Evolutionary conservation across 2,113 vertebrate species (phyloP).

Genomic region (Sprattus sprattus): DNA sequence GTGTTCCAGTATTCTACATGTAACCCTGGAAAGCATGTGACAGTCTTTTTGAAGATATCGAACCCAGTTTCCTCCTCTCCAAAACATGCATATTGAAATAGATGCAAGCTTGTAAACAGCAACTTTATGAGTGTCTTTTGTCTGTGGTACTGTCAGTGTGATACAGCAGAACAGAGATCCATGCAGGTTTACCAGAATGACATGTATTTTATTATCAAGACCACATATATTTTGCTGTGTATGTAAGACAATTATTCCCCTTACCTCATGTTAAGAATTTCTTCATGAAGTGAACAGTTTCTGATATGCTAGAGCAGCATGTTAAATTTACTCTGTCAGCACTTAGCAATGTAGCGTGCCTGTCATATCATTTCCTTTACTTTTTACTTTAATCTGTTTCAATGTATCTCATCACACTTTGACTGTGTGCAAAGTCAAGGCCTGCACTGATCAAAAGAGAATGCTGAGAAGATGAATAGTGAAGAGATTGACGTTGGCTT

Average conservation of each 20-base stretch:
- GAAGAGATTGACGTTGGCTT: slow-evolving; percentile 40
- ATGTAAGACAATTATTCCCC: background rate
- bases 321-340: slow-evolving; percentile 66
- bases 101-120: too few relatives aligned
- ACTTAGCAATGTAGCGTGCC: slow-evolving; percentile 48
- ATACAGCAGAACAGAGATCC: too few relatives aligned
- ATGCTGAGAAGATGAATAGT: slow-evolving; percentile 42
- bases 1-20: too few relatives aligned
- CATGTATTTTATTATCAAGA: background rate
- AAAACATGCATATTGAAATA: too few relatives aligned
- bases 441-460: slow-evolving; percentile 52
- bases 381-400: background rate
- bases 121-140: too few relatives aligned
- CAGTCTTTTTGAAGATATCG: too few relatives aligned
- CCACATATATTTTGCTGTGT: background rate
- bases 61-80: too few relatives aligned
- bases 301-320: slow-evolving; percentile 52
- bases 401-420: background rate
- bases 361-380: slow-evolving; percentile 54
- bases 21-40: too few relatives aligned
- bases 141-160: too few relatives aligned
- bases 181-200: background rate
- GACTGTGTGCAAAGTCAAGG: slow-evolving; percentile 25
- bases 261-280: background rate
- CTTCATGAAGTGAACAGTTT: slow-evolving; percentile 55